phyloP scores from a whole-genome alignment of 1,140 invertebrate species.

The Macrostomum lignano region DNA sequence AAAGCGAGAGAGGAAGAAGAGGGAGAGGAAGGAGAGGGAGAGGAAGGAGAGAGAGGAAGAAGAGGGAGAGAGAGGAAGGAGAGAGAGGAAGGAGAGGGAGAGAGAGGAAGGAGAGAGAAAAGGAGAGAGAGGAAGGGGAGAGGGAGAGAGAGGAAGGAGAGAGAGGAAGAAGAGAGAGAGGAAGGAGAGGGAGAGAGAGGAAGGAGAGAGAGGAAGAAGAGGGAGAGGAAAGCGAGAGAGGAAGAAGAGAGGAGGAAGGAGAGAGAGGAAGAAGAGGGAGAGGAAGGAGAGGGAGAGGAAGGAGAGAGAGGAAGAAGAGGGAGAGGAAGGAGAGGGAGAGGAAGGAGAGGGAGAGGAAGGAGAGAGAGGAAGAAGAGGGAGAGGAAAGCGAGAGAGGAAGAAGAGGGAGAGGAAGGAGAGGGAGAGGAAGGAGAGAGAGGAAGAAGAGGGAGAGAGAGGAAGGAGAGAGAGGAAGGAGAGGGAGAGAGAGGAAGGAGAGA shows the following conservation, averaged over 20 bases:
- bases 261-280: slow-evolving; percentile 3
- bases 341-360: slow-evolving; percentile 2
- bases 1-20: too few species aligned
- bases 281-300: slow-evolving; percentile 5
- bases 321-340: slow-evolving; percentile 3
- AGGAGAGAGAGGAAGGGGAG: slow-evolving; percentile 1
- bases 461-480: neutral
- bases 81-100: slow-evolving; percentile 2
- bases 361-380: slow-evolving; percentile 1
- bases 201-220: neutral
- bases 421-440: slow-evolving; percentile 5
- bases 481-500: slow-evolving; percentile 4
- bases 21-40: too few species aligned
- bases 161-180: slow-evolving; percentile 1
- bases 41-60: too few species aligned
- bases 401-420: slow-evolving; percentile 1
- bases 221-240: neutral
- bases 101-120: slow-evolving; percentile 2
- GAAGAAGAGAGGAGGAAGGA: slow-evolving; percentile 1
- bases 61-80: slow-evolving; percentile 4
- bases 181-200: slow-evolving; percentile 3
- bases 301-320: slow-evolving; percentile 2
- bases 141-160: slow-evolving; percentile 2
- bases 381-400: neutral
- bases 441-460: slow-evolving; percentile 7